Evolutionary conservation across 2,888 invertebrate genomes (phyloP), one percentile per base, ranked within the genome.

Genomic region (Thumatha senex): DNA sequence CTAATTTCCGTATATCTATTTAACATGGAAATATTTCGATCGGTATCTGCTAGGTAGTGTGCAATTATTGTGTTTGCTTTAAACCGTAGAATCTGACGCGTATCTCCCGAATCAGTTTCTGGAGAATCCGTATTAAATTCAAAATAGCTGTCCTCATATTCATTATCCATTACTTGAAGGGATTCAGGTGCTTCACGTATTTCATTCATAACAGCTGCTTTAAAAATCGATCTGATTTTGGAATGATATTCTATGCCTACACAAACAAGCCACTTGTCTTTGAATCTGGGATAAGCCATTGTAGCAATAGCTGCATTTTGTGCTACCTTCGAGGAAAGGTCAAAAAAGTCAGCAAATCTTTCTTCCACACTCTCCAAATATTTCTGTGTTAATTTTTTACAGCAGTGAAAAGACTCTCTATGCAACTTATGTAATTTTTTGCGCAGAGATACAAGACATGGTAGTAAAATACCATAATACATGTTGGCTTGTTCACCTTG

Each of bases 221-320:
- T 46, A 15, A 46, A 14, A 35, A 48, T 30, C 40, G 48, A 44
- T 35, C 35, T 43, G 39, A 46, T 35, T 1, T 50, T 42, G 39
- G 50, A 46, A 40, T 50, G n/a, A n/a, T 46, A 1, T 54, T 50
- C 42, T n/a, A 54, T 46, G 31, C 7, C 42, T 42, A 42, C 0
- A 46, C 50, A 30, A 50, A 0, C 30, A 42, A 34, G 46, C 15
- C 50, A 50, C 42, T 38, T 50, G 43, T 48, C 44, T 29, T 29
- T 40, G 9, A 24, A 40, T 0, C 7, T 40, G 2, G 40, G 40
- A 7, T 40, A 24, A 8, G 31, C 2, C 1, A 39, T 15, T 2
- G 54, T 51, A 15, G 57, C 51, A 10, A 54, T 45, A 29, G 54
- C 54, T 5, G 54, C 57, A 54, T 57, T 40, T 57, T 57, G 49